phyloP scores from a whole-genome alignment of 2,113 vertebrate species.

The Uria aalge region DNA sequence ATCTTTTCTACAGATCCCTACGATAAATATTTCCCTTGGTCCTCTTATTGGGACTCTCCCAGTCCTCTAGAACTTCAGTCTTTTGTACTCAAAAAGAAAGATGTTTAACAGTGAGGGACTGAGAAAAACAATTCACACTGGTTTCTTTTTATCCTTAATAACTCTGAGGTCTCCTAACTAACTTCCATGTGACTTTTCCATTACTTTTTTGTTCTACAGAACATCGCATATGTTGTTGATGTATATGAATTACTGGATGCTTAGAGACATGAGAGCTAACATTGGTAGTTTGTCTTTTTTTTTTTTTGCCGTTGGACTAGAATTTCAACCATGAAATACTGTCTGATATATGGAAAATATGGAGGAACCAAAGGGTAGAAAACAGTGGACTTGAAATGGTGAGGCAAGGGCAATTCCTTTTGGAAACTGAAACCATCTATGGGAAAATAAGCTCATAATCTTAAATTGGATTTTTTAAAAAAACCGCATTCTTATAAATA shows the following conservation, averaged over 20 bases:
- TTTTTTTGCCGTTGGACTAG: rapidly evolving
- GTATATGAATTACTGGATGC: neutral
- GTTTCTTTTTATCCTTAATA: neutral
- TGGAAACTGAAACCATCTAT: neutral
- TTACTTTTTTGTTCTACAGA: neutral
- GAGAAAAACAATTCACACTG: neutral
- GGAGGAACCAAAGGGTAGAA: neutral
- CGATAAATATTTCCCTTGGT: neutral
- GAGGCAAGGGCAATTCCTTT: neutral
- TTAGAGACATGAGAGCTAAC: neutral
- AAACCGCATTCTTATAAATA: neutral
- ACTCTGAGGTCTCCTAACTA: neutral
- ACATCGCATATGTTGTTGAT: neutral
- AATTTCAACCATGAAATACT: neutral
- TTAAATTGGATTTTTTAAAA: neutral
- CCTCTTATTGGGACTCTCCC: neutral
- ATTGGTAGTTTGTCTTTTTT: neutral
- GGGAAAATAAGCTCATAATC: neutral
- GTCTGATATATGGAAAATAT: neutral
- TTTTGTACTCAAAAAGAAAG: neutral
- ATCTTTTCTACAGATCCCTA: neutral
- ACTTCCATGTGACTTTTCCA: neutral
- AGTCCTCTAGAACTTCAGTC: neutral
- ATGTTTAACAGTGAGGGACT: neutral
- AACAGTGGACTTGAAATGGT: neutral